Evolutionary conservation across 1,140 invertebrate species (phyloP), one percentile per base, ranked within the genome.

Genomic region (Zeugodacus cucurbitae): DNA sequence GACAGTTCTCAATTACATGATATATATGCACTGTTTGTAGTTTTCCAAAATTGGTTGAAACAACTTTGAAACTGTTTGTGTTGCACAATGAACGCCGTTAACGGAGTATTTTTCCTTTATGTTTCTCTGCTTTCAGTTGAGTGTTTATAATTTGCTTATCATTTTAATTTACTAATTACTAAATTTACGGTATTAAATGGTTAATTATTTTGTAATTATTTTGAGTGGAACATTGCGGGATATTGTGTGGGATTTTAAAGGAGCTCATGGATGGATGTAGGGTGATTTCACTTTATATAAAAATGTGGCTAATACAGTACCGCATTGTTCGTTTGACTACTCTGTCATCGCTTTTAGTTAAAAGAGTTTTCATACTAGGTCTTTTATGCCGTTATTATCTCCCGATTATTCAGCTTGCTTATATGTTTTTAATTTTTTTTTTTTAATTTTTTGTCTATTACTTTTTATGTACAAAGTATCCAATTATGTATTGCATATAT

Each of bases 401-500:
- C 7, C 74, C 74, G 26, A 82, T n/a, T 82, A 48, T 11, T 26
- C 44, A 48, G 37, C 14, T 44, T 17, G 3, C n/a, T 87, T 87
- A 34, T 87, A 64, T 32, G 11, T 5, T 22, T 57, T 82, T 70
- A 58, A 87, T 32, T 67, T 4, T 64, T 67, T 87, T 37, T 59
- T 59, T 29, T 44, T 62, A 26, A 64, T 87, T 88, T 86, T 59
- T 67, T 87, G 29, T 88, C 34, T 78, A 29, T 86, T 32, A 3
- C 2, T 59, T 54, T 37, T 58, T 86, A 86, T 86, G 29, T 86
- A 86, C 85, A 86, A 58, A 59, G 29, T 86, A 20, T 54, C 48
- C 48, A 86, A 86, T 86, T 86, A 86, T 34, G 54, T 86, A 58
- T 91, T 92, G 91, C 91, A 91, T 90, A 86, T 86, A 85, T 85